Percentiles rank a stretch among this genome's conserved stretches.
These are phyloP conservation scores for Plodia interpunctella DNA, from an alignment of 1,140 invertebrate species.

Conservation along the genomic window DNA sequence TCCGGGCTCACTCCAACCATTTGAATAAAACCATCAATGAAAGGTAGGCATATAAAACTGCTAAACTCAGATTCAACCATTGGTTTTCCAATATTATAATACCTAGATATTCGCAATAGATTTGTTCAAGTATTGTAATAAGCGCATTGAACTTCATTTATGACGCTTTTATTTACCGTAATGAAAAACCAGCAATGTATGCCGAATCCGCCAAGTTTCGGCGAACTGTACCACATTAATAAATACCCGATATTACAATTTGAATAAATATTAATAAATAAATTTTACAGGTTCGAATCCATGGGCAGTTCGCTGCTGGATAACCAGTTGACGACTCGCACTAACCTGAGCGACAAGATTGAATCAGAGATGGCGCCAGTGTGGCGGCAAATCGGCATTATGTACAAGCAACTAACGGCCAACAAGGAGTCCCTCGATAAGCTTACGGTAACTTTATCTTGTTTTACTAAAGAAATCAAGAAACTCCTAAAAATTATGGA, in stretches of 20 bases:
- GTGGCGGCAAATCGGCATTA: constrained; percentile 91
- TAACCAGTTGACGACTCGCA: constrained; percentile 85
- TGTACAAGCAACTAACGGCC: constrained; percentile 89
- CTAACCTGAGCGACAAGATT: constrained; percentile 87
- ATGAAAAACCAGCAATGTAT: too few relatives aligned
- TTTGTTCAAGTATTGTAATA: too few relatives aligned
- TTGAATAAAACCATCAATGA: constrained; percentile 83
- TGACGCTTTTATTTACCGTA: too few relatives aligned
- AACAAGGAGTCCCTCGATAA: constrained; percentile 84
- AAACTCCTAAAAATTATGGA: too few relatives aligned
- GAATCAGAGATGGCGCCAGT: constrained; percentile 90
- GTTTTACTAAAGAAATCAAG: too few relatives aligned
- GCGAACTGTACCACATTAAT: too few relatives aligned
- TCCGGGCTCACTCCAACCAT: constrained; percentile 81
- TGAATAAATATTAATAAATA: neutral
- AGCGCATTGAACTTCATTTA: too few relatives aligned
- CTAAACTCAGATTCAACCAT: too few relatives aligned
- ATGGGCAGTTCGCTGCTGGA: constrained; percentile 83
- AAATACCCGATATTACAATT: too few relatives aligned
- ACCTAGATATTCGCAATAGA: too few relatives aligned
- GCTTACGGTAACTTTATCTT: constrained; percentile 41
- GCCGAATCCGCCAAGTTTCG: too few relatives aligned
- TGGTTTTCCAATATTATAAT: too few relatives aligned
- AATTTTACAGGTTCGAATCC: constrained; percentile 79
- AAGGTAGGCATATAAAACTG: constrained; percentile 47